Conservation (phyloP, 1,140 invertebrate species). For the Aphidius ervi region DNA sequence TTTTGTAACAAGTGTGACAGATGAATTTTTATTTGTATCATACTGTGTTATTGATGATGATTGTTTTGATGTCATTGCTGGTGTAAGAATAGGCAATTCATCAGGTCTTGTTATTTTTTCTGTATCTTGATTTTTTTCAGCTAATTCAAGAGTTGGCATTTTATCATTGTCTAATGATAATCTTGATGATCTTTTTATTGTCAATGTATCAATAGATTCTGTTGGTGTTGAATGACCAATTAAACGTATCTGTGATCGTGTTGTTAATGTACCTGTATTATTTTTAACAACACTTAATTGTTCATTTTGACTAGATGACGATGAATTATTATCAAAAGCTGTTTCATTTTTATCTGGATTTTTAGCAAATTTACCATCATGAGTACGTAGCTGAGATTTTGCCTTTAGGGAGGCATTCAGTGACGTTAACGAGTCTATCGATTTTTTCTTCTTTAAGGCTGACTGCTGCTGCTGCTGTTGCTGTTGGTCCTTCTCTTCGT, state of each 20-base stretch:
- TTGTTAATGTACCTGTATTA: constrained; percentile 5
- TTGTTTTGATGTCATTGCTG: constrained; percentile 13
- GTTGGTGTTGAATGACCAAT: too few relatives aligned
- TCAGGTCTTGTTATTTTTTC: constrained; percentile 22
- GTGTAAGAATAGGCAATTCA: constrained; percentile 34
- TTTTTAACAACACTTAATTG: background rate
- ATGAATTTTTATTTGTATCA: constrained; percentile 23
- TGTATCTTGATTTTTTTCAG: constrained; percentile 13
- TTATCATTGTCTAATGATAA: constrained; percentile 35
- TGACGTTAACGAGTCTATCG: constrained; percentile 28
- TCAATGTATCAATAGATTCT: background rate
- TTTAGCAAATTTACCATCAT: constrained; percentile 44
- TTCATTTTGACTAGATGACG: constrained; percentile 7
- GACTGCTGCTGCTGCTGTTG: background rate
- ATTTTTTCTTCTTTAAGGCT: constrained; percentile 26
- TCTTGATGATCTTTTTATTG: constrained; percentile 26
- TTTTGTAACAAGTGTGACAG: too few relatives aligned
- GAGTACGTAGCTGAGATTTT: constrained; percentile 36
- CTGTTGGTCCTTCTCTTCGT: background rate
- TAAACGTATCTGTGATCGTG: constrained; percentile 18
- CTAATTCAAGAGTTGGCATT: constrained; percentile 37
- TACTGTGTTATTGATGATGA: constrained; percentile 20
- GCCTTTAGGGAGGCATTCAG: constrained; percentile 40
- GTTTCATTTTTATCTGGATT: constrained; percentile 24
- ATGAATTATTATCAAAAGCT: constrained; percentile 14